Base-by-base conservation (phyloP, 2,888 invertebrate genomes). In the Rugalucina vietnamica region DNA sequence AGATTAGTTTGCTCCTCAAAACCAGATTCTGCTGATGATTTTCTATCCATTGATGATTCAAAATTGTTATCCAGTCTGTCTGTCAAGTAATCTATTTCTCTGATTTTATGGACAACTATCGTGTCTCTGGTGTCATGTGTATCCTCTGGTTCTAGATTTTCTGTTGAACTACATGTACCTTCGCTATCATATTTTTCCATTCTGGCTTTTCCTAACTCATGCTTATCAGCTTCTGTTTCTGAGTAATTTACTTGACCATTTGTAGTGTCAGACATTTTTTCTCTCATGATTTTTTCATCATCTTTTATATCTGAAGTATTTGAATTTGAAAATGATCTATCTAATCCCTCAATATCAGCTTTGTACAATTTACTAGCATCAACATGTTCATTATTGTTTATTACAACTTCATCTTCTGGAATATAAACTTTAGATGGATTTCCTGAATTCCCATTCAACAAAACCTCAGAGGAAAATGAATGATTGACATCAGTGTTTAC, bases 21-120 rank as follows among this genome's bases (percentile, higher is more conserved):
- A 1, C 90, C 90, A 12, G 89, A 89, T 69, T 90, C 90, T 36
- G 90, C 86, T 50, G 90, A 90, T 60, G 82, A 81, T 54, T 86
- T 88, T 34, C 84, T 74, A 65, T 84, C 76, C 75, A 88, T 88
- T 14, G 79, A 76, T 79, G 37, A 79, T 32, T 84, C 85, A 73
- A 80, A 79, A 57, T 77, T 73, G 21, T 79, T 77, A 36, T 72
- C 60, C 76, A 76, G 24, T 10, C 10, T 65, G 34, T 65, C 8
- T 8, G 32, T 27, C 18, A 34, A 12, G 34, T 34, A 29, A 3
- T 65, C 65, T 65, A 18, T 12, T 1, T 65, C 29, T 34, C 34
- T 65, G 14, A 18, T 65, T 21, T 18, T 34, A 34, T 65, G 32
- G 1, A 34, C 32, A 65, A 10, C n/a, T 14, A 54, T 21, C 21